Evolutionary conservation across 1,140 invertebrate genomes (phyloP).

Genomic region (Halotydeus destructor): DNA sequence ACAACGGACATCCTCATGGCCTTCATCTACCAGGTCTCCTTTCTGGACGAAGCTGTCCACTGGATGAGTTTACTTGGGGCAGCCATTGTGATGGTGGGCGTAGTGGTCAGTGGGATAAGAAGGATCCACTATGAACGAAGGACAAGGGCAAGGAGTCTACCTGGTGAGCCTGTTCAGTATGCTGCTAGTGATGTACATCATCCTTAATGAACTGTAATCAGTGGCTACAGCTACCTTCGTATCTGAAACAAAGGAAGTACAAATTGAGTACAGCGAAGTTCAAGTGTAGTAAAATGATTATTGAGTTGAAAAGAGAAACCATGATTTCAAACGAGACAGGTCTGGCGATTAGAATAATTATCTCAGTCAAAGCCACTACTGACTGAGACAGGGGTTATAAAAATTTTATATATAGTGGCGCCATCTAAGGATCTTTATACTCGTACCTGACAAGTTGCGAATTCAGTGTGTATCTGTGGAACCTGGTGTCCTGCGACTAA

Average conservation of each 20-base stretch:
- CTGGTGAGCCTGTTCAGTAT: background rate
- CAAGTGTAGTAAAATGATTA: background rate
- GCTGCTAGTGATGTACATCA: background rate
- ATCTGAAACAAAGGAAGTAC: too few relatives aligned
- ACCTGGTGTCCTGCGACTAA: too few relatives aligned
- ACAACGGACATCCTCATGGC: slow-evolving; percentile 74
- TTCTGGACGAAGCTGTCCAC: background rate
- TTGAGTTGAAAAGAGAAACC: too few relatives aligned
- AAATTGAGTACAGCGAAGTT: background rate
- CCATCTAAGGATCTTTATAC: too few relatives aligned
- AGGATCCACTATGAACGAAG: background rate
- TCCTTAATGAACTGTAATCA: background rate
- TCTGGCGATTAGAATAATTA: too few relatives aligned
- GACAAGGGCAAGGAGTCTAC: background rate
- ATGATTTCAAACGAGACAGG: too few relatives aligned
- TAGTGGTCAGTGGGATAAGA: background rate
- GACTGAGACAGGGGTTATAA: too few relatives aligned
- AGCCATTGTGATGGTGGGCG: too few relatives aligned
- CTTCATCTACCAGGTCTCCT: slow-evolving; percentile 51
- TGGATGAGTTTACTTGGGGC: background rate
- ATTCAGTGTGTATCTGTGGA: too few relatives aligned
- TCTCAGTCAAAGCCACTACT: too few relatives aligned
- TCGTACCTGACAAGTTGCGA: too few relatives aligned
- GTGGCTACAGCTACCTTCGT: background rate
- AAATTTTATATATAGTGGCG: too few relatives aligned